Percentiles rank a stretch among this genome's conserved stretches.
Conservation (phyloP, 2,113 vertebrate species). For the Cebus imitator region DNA sequence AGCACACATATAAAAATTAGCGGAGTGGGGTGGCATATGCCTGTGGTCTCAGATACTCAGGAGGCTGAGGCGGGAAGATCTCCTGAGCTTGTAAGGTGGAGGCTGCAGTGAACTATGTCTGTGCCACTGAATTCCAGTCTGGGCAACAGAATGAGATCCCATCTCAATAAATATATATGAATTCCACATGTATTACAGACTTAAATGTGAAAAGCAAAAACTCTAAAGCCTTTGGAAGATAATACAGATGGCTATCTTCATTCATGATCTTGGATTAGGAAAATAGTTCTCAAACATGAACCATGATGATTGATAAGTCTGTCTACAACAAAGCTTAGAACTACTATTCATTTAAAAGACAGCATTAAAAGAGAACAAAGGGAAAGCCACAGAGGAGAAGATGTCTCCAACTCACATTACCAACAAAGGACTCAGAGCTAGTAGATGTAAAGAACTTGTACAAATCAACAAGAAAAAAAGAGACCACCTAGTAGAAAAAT, state of each 20-base stretch:
- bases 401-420: not conserved
- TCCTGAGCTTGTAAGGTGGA: no score
- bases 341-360: not conserved
- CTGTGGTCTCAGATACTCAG: no score
- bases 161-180: not conserved
- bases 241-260: not conserved
- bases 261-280: not conserved
- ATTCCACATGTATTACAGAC: not conserved
- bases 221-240: not conserved
- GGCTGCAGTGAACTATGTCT: no score
- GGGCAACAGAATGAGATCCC: no score
- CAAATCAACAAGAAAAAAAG: not conserved
- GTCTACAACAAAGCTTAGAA: not conserved
- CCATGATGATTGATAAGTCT: not conserved
- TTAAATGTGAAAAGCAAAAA: not conserved
- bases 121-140: no score
- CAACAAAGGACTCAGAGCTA: not conserved
- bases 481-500: not conserved
- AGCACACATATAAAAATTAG: no score
- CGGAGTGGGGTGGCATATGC: no score
- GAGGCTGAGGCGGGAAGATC: no score
- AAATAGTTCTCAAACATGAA: conserved; percentile 37
- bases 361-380: conserved; percentile 5
- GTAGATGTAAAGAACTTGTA: not conserved
- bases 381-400: not conserved